phyloP scores from a whole-genome alignment of 2,888 invertebrate genomes.

The Ochlodes sylvanus region DNA sequence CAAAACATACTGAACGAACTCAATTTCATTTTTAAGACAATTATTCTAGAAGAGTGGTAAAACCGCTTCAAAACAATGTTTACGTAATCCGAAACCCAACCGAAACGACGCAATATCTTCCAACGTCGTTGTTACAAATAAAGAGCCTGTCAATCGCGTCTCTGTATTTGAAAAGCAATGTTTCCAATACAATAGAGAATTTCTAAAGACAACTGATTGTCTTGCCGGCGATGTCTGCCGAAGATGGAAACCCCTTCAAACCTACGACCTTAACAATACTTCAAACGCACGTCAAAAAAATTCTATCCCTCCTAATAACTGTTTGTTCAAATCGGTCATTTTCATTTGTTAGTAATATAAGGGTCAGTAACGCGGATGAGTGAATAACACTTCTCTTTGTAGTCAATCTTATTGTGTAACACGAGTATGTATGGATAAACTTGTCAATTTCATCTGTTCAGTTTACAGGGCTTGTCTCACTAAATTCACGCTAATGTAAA shows the following conservation, averaged over 20 bases:
- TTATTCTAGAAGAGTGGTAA: not conserved
- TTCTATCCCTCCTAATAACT: not conserved
- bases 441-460: no score
- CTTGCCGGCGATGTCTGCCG: not conserved
- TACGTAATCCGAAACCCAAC: not conserved
- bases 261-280: not conserved
- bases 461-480: no score
- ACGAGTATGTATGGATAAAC: no score
- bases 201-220: conserved; percentile 7
- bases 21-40: not conserved
- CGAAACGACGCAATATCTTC: not conserved
- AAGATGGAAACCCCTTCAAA: not conserved
- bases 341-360: not conserved
- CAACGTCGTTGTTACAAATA: not conserved
- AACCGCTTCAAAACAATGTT: not conserved
- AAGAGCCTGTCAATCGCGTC: conserved; percentile 1
- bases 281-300: conserved; percentile 6
- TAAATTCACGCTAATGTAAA: no score
- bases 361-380: no score
- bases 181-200: conserved; percentile 10
- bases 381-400: no score
- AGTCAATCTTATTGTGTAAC: no score
- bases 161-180: conserved; percentile 7
- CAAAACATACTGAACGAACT: no score
- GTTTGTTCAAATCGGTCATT: not conserved